Evolutionary conservation across 2,113 vertebrate species (phyloP), one percentile per base, ranked within the genome.

Genomic region (Eolophus roseicapilla): DNA sequence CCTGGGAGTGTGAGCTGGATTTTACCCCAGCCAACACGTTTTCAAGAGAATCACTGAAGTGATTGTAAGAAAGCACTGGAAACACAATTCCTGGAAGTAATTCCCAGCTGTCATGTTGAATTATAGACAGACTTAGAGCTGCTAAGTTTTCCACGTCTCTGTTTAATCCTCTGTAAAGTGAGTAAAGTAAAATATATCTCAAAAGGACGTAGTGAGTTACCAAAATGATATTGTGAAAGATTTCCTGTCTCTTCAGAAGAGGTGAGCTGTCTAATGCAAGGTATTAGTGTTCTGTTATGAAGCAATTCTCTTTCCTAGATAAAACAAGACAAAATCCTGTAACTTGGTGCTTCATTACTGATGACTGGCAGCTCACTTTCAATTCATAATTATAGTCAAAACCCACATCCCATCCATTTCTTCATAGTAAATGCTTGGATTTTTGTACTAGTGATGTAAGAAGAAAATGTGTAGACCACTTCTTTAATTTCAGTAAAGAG

Each of bases 331-430:
- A 88, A 93, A 96, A 81, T 81, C 57, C 69, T 94, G 65, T 86
- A 94, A 94, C 62, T 81, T 68, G 17, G 14, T 82, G 37, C 31
- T 85, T 93, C 33, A 11, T 18, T 86, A 14, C 65, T 59, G 86
- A 76, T 80, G 94, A 93, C 87, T 87, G 91, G 76, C 74, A 94
- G 70, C 57, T 92, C 62, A 75, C 25, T 81, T 85, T 27, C 71
- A 94, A 52, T 94, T 96, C 74, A 55, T 93, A 93, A 93, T 94
- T 90, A 81, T 20, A 93, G 71, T 27, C 46, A 69, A 94, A 97
- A 94, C 50, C 94, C 95, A 94, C 92, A 92, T 94, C 89, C 91
- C 89, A 92, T 93, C 87, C 91, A 94, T 92, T 95, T 95, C 90
- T 92, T 96, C 85, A 80, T 64, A 75, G 59, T 76, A 96, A 86